Evolutionary conservation across 1,140 invertebrate species (phyloP), one percentile per base, ranked within the genome.

Genomic region (Zaprionus vittiger): DNA sequence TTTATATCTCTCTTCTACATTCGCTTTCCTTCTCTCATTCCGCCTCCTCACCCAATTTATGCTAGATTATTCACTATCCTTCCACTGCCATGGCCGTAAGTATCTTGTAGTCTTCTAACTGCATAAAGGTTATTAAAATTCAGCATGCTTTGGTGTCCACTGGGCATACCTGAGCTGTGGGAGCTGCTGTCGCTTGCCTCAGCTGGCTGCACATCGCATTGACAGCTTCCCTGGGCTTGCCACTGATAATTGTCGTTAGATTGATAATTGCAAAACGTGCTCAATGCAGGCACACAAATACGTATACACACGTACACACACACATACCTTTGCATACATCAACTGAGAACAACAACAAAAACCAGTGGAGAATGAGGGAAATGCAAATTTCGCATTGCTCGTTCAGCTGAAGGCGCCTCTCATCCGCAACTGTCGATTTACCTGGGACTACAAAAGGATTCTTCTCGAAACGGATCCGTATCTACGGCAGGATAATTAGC

Each of bases 401-500:
- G 34, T 37, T 37, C 15, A 44, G 28, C 28, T 28, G 28, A 28
- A 2, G 7, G 2, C 28, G 28, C 28, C 28, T 11, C 31, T 34
- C 9, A 11, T 47, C n/a, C 3, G 3, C 6, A 17, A 4, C 41
- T 17, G 6, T 47, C 41, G n/a, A 47, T 47, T 47, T 7, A 47
- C 41, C n/a, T 47, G 41, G 9, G 7, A n/a, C 41, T n/a, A 2
- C 15, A 6, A 44, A 44, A 44, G 38, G 38, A 44, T n/a, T 44
- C 47, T 11, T 11, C 47, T 41, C 60, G 52, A 38, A 38, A 14
- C 1, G 37, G 5, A 38, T n/a, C 41, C 41, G 67, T 70, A 72
- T 85, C 70, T 66, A 56, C 52, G 38, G 57, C 54, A 65, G 69
- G 47, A 89, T 83, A 89, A 86, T 86, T 86, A 89, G 80, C 77